Conservation (phyloP, 2,797 vertebrate genomes). For the Paramormyrops hopkinsi region DNA sequence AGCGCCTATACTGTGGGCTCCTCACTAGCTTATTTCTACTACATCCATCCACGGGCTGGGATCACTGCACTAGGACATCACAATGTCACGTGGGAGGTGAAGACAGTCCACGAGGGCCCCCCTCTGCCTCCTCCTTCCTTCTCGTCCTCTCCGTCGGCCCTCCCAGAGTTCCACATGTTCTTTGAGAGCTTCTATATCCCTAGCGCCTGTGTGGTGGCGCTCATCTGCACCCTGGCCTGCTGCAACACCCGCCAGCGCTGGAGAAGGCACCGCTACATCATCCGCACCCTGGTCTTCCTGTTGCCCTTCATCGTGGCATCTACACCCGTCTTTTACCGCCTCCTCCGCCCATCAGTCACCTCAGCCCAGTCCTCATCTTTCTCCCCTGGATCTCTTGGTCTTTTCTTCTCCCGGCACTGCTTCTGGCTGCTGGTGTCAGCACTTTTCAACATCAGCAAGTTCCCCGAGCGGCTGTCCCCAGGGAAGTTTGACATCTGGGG, state of each 20-base stretch:
- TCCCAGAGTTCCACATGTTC: conserved; percentile 40
- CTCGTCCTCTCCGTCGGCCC: conserved; percentile 14
- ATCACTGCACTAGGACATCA: conserved; percentile 28
- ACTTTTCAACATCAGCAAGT: conserved; percentile 68
- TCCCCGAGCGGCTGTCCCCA: conserved; percentile 63
- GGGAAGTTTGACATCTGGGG: conserved; percentile 71
- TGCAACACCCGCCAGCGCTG: conserved; percentile 68
- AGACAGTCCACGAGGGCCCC: conserved; percentile 11
- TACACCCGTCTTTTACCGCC: conserved; percentile 65
- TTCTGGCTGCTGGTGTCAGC: conserved; percentile 68
- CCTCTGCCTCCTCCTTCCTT: background rate
- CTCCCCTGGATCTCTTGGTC: conserved; percentile 43
- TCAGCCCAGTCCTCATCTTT: conserved; percentile 13
- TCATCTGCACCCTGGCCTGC: conserved; percentile 67
- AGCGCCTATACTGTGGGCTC: conserved; percentile 62
- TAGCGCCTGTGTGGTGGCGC: conserved; percentile 57
- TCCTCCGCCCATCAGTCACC: conserved; percentile 51
- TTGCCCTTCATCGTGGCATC: conserved; percentile 67
- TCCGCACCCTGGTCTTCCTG: conserved; percentile 70
- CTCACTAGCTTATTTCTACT: conserved; percentile 57
- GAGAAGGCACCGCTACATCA: conserved; percentile 62
- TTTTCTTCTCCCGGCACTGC: conserved; percentile 67
- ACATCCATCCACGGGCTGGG: conserved; percentile 58
- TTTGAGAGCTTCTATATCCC: conserved; percentile 67
- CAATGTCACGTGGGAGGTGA: conserved; percentile 30